Evolutionary conservation across 37 sponge, comb jelly and placozoan species (phyloP), one percentile per base, ranked within the genome.

Genomic region (Eunapius fragilis): DNA sequence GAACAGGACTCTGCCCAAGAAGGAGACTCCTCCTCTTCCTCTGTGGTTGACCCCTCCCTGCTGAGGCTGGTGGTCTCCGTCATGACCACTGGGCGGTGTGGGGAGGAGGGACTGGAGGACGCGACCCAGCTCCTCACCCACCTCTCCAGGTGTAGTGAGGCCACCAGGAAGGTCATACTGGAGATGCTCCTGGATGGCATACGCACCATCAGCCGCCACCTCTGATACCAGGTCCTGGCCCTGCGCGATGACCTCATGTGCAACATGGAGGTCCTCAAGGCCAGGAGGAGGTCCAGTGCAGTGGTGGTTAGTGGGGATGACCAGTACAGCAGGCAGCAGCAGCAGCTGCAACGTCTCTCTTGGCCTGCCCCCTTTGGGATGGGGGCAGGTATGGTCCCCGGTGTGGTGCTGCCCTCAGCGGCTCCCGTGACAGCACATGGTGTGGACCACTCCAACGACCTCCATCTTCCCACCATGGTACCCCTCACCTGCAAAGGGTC

Each of bases 21-120:
- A 11, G 23, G 37, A n/a, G n/a, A n/a, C n/a, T n/a, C n/a, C n/a
- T n/a, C n/a, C n/a, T n/a, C n/a, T n/a, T n/a, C n/a, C 10, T 88
- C 92, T 2, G 19, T 94, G 25, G 93, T 97, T 17, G 85, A 83
- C 35, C 76, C 79, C 25, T 83, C 69, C 68, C 89, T 95, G 33
- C 86, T 98, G 24, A 72, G 82, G 68, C 69, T 76, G 25, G 79
- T 95, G 32, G 86, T 97, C 3, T 70, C 68, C 11, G 80, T 97
- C 27, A 87, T 98, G 49, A 93, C 84, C 23, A 87, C 90, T 17
- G 96, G 96, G 30, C 74, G 73, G 48, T 97, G 98, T 41, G 88
- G 89, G 27, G 96, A 95, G 70, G 96, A 98, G 31, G 91, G 96
- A 4, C 88, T 97, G 80, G 96, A 98, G n/a, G 94, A 98, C 81